Evolutionary conservation across 2,797 vertebrate genomes (phyloP), one percentile per base, ranked within the genome.

Genomic region (Morelia viridis): DNA sequence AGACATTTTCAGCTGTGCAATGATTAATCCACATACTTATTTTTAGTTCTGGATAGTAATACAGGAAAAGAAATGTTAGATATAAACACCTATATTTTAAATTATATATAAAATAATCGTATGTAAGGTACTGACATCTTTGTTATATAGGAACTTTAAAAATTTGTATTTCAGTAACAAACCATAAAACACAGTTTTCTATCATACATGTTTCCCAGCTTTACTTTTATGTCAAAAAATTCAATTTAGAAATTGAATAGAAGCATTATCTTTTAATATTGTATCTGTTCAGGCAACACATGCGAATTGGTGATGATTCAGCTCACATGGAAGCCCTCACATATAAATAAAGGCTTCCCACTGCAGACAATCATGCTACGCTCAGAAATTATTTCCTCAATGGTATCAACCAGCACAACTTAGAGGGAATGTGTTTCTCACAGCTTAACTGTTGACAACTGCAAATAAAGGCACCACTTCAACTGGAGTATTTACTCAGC

Each of bases 181-280:
- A 93, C 88, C 71, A 9, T 53, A 28, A 91, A 85, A 71, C 24
- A 71, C 88, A 68, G 3, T 15, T 93, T 12, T 28, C 28, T 57
- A 28, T n/a, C 50, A 15, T 84, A 56, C 28, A 93, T 41, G 9
- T 46, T 76, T 93, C 12, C 80, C 85, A 57, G 68, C 9, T 95
- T 91, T 61, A 87, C 6, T 68, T 91, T 80, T 61, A 64, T 90
- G 93, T 93, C 83, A 87, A 95, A 89, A 61, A 90, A 57, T 28
- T 64, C 80, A 35, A 85, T 10, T 85, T 65, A 10, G 5, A 85
- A 53, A 85, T 61, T 90, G 92, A 95, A 92, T 24, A 83, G 86
- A 89, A 61, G 89, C 17, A 61, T 46, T 91, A 93, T 92, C 94
- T 95, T 90, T 83, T 91, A 65, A 76, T 24, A 86, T 1, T 86